Evolutionary conservation across 2,797 vertebrate species (phyloP), one percentile per base, ranked within the genome.

Genomic region (Centropyge bicolor): DNA sequence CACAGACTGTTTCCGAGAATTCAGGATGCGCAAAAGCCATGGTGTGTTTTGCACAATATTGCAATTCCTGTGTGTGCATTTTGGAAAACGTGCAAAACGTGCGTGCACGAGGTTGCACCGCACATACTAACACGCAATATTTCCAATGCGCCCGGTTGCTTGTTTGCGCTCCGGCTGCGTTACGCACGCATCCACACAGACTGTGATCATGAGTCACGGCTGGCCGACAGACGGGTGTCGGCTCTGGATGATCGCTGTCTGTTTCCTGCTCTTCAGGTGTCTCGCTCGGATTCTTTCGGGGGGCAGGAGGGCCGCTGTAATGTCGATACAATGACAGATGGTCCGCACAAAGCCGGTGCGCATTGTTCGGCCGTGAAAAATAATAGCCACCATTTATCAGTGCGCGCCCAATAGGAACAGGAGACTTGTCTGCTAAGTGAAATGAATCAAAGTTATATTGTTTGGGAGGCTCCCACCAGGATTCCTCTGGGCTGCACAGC

Each of bases 251-350:
- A 86, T 81, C 72, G 72, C 73, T 71, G 83, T 82, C 78, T 83
- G 65, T 57, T 78, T 74, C 43, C 46, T 68, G 86, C 83, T 90
- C 90, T 89, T 92, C 93, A 93, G 91, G 91, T 94, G 91, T 90
- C 87, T 92, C 77, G 4, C 48, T 46, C 59, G 55, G 68, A 83
- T 78, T 81, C 70, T 76, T 76, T 49, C 27, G 27, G 4, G 74
- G 71, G 62, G 67, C 22, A 68, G 54, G 60, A 51, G 61, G 68
- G 76, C 40, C 52, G 87, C 63, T 80, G 83, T 88, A 87, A 89
- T 84, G 87, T 91, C 90, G 87, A 92, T 87, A 86, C 85, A 82
- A 88, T 92, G 91, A 93, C 93, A 94, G 92, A 94, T 93, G 93
- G 92, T 85, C 82, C 91, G 17, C 89, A 92, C 91, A 93, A 94